A percentile compares a stretch with the other conserved stretches of the same genome.
These are phyloP conservation scores for Oscheius sp. DNA, from an alignment of 2,888 invertebrate genomes.

Conservation along the genomic window DNA sequence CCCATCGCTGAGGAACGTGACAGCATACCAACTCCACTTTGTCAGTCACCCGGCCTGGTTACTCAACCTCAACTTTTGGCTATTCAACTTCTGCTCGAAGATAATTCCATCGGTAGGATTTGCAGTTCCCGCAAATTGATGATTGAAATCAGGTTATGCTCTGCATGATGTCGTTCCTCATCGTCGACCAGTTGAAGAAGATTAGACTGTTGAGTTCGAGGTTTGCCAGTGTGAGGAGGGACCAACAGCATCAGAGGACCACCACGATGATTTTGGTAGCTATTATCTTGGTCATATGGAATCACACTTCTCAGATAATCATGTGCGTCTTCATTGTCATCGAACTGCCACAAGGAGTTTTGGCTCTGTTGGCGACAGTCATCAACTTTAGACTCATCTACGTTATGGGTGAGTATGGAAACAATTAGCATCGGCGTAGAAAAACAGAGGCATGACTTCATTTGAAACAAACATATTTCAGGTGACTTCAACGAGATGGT, in stretches of 20 bases:
- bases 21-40: constrained; percentile 61
- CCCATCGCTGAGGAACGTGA: constrained; percentile 48
- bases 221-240: constrained; percentile 61
- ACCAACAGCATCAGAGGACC: constrained; percentile 66
- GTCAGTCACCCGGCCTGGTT: constrained; percentile 49
- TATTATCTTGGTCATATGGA: not conserved
- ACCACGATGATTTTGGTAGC: constrained; percentile 51
- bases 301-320: constrained; percentile 56
- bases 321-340: constrained; percentile 70
- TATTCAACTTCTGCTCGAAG: constrained; percentile 59
- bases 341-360: constrained; percentile 67
- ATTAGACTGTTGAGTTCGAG: constrained; percentile 61
- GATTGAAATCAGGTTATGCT: constrained; percentile 57
- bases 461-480: constrained; percentile 24
- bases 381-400: constrained; percentile 47
- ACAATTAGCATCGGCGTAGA: no score
- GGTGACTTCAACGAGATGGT: constrained; percentile 68
- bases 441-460: not conserved
- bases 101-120: constrained; percentile 53
- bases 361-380: constrained; percentile 61
- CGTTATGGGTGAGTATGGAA: constrained; percentile 46
- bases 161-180: constrained; percentile 65
- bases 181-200: constrained; percentile 62
- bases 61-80: constrained; percentile 63
- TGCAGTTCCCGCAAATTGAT: not conserved